Base-by-base conservation (phyloP, 2,888 invertebrate species). In the Caenorhabditis sp. region DNA sequence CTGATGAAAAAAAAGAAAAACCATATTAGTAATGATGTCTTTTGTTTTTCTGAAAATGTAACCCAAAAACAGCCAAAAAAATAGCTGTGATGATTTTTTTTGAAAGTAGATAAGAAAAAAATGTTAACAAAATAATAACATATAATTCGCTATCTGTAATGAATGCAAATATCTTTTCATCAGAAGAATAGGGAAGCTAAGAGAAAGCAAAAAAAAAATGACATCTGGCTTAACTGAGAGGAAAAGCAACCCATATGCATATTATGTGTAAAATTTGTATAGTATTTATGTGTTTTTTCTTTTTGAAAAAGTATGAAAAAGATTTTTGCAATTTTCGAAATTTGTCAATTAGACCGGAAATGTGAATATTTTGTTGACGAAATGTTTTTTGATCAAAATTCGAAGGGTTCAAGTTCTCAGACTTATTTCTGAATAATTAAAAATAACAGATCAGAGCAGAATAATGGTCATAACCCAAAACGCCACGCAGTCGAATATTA, bases 221-320 rank as follows among this genome's bases (percentile, higher is more conserved):
- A 43, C 43, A 43, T 43, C 43, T 43, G 43, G 43, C 43, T 43
- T 43, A 43, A 43, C 43, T 17, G 43, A 43, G 43, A 43, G 17
- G 12, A 43, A 43, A 43, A 43, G 43, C 43, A 43, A 43, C 54
- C 23, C 54, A 26, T 26, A 23, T 26, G 23, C 24, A 54, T 24
- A 24, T 54, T 54, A 24, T 54, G 24, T 54, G 54, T 54, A 24
- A 54, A 26, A 24, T 54, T 54, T 54, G 54, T 26, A 26, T 54
- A 26, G 54, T 54, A 23, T 26, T 54, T 23, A 54, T 54, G 23
- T 54, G 24, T 54, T 54, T 54, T 54, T 54, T 54, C 54, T 19
- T 12, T 14, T 54, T 6, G 54, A 54, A 14, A 54, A 14, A 54
- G n/a, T 54, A n/a, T 19, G 19, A 23, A 24, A 54, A 19, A 12